These are phyloP conservation scores for Drosophila multiciliata DNA, from an alignment of 2,888 invertebrate genomes.

Conservation along the genomic window DNA sequence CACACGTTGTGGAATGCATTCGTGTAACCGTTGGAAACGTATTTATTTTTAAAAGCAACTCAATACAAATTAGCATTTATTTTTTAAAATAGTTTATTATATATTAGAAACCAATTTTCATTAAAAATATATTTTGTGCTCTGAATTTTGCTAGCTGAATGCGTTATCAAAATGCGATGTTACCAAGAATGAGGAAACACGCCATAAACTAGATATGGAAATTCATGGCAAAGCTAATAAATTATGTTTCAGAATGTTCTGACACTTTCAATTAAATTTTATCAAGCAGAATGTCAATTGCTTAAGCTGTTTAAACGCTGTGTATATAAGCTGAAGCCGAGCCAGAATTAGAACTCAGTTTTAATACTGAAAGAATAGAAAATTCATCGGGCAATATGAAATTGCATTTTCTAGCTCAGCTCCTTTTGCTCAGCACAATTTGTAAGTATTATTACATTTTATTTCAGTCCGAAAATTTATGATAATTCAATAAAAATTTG, in stretches of 20 bases:
- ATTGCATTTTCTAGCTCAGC: neutral
- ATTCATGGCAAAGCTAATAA: neutral
- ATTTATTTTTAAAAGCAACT: neutral
- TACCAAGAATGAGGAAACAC: slow-evolving; percentile 1
- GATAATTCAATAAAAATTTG: neutral
- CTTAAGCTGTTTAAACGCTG: neutral
- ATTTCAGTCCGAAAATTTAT: neutral
- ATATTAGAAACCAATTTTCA: neutral
- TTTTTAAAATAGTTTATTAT: neutral
- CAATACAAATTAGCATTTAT: neutral
- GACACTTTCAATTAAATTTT: slow-evolving; percentile 41
- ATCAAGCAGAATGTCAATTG: slow-evolving; percentile 18
- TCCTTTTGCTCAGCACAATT: slow-evolving; percentile 12
- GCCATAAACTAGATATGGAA: neutral
- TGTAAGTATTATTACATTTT: slow-evolving; percentile 21
- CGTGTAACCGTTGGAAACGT: slow-evolving; percentile 32
- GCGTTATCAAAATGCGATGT: neutral
- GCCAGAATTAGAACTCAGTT: slow-evolving; percentile 3
- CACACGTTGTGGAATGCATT: slow-evolving; percentile 42
- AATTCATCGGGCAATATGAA: slow-evolving; percentile 5
- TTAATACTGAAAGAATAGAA: neutral
- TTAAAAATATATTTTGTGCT: neutral
- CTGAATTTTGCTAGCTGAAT: neutral
- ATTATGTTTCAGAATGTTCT: slow-evolving; percentile 15
- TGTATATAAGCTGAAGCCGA: slow-evolving; percentile 26